Evolutionary conservation across 2,888 invertebrate genomes (phyloP), one percentile per base, ranked within the genome.

Genomic region (Torymus auratus): DNA sequence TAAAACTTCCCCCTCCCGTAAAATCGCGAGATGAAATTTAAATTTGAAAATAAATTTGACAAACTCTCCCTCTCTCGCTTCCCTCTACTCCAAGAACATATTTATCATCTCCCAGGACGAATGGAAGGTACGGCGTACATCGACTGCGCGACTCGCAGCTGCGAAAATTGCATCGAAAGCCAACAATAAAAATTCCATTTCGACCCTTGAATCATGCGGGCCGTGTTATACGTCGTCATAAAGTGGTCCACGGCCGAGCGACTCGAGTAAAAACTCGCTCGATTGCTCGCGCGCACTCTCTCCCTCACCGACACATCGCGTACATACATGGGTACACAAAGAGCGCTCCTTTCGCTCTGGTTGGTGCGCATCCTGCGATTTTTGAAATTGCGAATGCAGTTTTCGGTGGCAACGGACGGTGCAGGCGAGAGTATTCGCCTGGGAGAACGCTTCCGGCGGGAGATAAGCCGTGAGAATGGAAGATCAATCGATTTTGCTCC

Each of bases 121-220:
- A 23, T 53, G 15, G 52, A 28, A 28, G 7, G 28, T 28, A 28
- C 28, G 28, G 3, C 28, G 28, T 7, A 28, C 28, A 14, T 5
- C 50, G 17, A 14, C 52, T 23, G 10, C 11, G 17, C 7, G 53
- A 2, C 5, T 2, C 14, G 14, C 41, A 15, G 12, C 11, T 15
- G 17, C 17, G 20, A 50, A 56, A 50, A 53, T 56, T 73, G 41
- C 41, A 41, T 67, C 67, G 41, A 58, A 50, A 58, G 52, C 52
- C 20, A 65, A 28, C 13, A n/a, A 61, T 67, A 41, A 72, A 71
- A 78, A 72, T 71, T 65, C 67, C 50, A 78, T 78, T 71, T 65
- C n/a, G 23, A 65, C 28, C 28, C 23, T 17, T 70, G 62, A 64
- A 28, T 41, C 7, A 28, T 4, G 28, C 28, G 28, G 7, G 28